Evolutionary conservation across 2,888 invertebrate species (phyloP), one percentile per base, ranked within the genome.

Genomic region (Catocala nupta): DNA sequence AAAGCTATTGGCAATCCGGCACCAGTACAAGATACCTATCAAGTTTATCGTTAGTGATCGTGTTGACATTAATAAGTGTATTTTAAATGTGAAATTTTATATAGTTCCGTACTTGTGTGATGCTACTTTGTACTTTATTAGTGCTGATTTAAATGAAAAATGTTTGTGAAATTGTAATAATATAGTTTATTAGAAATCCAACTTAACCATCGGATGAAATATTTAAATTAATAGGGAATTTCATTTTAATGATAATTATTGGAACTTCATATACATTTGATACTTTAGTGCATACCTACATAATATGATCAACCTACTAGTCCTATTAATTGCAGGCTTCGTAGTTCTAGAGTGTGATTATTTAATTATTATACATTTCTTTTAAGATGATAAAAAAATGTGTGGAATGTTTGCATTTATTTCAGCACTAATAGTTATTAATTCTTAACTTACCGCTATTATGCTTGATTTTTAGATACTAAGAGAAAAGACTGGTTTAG

Each of bases 401-500:
- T 7, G 16, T 62, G 34, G 43, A 66, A 56, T 53, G 39, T 58
- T 58, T 33, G 8, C 50, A 59, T 16, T 59, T 68, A 69, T 67
- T 71, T 66, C 66, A 70, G 59, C 48, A 68, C 58, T 65, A 53
- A 54, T 7, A 56, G 59, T 58, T 63, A 55, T 43, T 55, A 48
- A 56, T 67, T 71, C 65, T 59, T 45, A 63, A 55, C 64, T 39
- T 59, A 68, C 63, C 65, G 65, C 68, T 64, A 53, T 53, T 48
- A 25, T 64, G 72, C 68, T 70, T 77, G 54, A 63, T 77, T 70
- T 67, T 65, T 85, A 84, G 81, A 77, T 64, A 68, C 60, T 89
- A 91, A 85, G 81, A 81, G 76, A 81, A 82, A 92, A 92, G 92
- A 92, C 92, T 92, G 92, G 88, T 84, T 84, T 86, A 86, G 81